Conservation (phyloP, 2,888 invertebrate genomes). For the Tenthredo amoena region DNA sequence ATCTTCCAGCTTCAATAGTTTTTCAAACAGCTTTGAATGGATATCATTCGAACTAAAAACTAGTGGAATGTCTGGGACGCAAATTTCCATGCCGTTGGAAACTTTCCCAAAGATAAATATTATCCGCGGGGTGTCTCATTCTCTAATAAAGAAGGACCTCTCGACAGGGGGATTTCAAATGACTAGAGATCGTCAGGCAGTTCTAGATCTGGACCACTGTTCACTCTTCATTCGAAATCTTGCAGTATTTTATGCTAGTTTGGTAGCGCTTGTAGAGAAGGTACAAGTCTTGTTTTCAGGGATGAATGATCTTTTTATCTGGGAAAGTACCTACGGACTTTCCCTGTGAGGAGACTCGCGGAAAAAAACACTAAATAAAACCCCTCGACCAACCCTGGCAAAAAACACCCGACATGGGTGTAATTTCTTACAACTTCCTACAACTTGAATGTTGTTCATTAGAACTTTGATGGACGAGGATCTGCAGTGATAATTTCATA, state of each 20-base stretch:
- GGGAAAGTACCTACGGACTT: neutral
- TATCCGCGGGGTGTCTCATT: neutral
- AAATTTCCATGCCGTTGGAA: neutral
- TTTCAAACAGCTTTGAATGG: neutral
- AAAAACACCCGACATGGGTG: neutral
- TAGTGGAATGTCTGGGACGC: neutral
- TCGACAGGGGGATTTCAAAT: neutral
- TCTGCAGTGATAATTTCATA: too few species aligned
- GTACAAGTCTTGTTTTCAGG: neutral
- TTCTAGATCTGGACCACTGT: constrained; percentile 72
- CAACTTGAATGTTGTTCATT: neutral
- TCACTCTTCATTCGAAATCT: neutral
- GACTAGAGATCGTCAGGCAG: neutral
- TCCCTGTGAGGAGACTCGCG: neutral
- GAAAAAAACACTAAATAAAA: neutral
- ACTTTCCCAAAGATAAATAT: neutral
- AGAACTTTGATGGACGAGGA: neutral
- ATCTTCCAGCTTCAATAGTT: neutral
- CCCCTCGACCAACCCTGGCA: neutral
- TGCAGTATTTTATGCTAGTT: neutral
- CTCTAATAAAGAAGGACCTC: neutral
- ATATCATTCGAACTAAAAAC: neutral
- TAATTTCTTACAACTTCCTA: neutral
- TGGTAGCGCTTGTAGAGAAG: neutral
- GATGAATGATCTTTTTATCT: neutral